Conservation (phyloP, 2,797 vertebrate genomes). For the Linurgus olivaceus region DNA sequence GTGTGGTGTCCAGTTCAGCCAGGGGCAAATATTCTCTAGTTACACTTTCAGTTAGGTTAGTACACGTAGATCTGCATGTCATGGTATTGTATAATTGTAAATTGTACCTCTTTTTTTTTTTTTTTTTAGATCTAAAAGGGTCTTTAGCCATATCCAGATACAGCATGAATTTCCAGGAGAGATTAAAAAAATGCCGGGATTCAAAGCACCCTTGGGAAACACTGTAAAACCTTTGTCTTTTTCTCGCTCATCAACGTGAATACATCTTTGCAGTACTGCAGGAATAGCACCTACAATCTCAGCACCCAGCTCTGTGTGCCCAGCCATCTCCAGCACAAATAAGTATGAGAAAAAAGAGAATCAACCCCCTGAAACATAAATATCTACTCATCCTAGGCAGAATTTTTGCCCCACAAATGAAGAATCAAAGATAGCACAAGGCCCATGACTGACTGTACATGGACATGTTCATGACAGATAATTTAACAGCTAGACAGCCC, state of each 20-base stretch:
- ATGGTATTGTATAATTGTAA: not conserved
- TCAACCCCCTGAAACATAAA: not conserved
- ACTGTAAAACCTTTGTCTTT: not conserved
- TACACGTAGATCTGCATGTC: not conserved
- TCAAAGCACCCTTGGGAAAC: not conserved
- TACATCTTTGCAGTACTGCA: not conserved
- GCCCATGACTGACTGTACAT: not conserved
- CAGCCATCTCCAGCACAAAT: not conserved
- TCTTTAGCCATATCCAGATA: not conserved
- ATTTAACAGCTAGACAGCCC: slow-evolving; percentile 5
- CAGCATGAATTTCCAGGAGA: not conserved
- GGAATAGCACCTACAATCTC: not conserved
- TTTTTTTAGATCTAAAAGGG: not conserved
- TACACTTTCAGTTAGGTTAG: not conserved
- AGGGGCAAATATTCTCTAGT: not conserved
- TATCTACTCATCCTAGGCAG: not conserved
- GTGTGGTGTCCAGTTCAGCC: not conserved
- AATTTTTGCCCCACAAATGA: not conserved
- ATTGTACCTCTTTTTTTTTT: not conserved
- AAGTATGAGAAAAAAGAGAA: not conserved
- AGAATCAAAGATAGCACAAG: not conserved
- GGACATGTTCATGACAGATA: not conserved
- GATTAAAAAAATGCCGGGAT: not conserved
- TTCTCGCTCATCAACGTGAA: not conserved
- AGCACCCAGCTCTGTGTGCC: not conserved